A percentile compares a stretch with the other conserved stretches of the same genome.
phyloP scores from a whole-genome alignment of 2,113 vertebrate genomes.

The Ammodytes marinus region DNA sequence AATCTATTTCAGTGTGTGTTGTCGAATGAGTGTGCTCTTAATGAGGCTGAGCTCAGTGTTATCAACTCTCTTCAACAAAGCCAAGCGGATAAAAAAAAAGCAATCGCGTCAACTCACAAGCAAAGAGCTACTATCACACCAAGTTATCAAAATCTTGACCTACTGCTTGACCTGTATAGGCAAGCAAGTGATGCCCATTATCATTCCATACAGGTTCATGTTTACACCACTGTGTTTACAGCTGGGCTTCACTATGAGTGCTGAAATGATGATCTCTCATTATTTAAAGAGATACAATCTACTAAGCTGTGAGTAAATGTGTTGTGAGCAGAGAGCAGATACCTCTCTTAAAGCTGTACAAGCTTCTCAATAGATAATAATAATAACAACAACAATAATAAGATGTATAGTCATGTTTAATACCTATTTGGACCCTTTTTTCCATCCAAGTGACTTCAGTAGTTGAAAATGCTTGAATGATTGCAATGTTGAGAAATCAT shows the following conservation, averaged over 20 bases:
- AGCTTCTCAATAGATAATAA: neutral
- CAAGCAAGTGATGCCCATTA: neutral
- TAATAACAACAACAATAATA: neutral
- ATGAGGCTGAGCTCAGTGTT: slow-evolving; percentile 57
- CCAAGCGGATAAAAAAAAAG: slow-evolving; percentile 41
- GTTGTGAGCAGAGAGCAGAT: slow-evolving; percentile 4
- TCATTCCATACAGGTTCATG: slow-evolving; percentile 1
- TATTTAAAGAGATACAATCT: slow-evolving; percentile 43
- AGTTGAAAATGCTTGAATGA: neutral
- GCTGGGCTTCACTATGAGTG: neutral
- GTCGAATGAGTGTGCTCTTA: slow-evolving; percentile 52
- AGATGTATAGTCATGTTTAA: neutral
- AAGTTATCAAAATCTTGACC: slow-evolving; percentile 38
- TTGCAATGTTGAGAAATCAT: neutral
- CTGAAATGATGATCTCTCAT: slow-evolving; percentile 36
- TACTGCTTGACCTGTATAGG: slow-evolving; percentile 10
- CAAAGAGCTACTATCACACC: slow-evolving; percentile 11
- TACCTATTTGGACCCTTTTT: neutral
- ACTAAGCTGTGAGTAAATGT: slow-evolving; percentile 37
- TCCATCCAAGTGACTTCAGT: neutral
- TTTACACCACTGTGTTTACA: slow-evolving; percentile 36
- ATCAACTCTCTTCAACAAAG: slow-evolving; percentile 61
- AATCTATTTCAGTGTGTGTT: slow-evolving; percentile 43
- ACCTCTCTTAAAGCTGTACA: neutral
- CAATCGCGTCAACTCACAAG: slow-evolving; percentile 37